These are phyloP conservation scores for Drosophila picticornis DNA, from an alignment of 2,888 invertebrate genomes.

Conservation along the genomic window DNA sequence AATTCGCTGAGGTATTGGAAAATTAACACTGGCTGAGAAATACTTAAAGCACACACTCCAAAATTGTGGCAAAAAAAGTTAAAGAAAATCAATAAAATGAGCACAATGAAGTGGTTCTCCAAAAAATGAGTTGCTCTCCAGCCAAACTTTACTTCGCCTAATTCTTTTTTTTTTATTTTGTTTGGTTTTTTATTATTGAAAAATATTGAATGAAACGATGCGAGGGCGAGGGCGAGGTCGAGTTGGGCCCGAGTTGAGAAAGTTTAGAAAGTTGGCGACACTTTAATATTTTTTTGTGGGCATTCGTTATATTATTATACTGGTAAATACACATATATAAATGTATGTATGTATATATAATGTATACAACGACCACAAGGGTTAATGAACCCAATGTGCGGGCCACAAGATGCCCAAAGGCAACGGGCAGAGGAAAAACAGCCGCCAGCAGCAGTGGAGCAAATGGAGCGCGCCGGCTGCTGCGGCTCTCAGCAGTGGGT, in stretches of 20 bases:
- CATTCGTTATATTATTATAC: conserved; percentile 34
- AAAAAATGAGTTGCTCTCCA: conserved; percentile 9
- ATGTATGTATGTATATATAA: conserved; percentile 13
- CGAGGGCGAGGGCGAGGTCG: background rate
- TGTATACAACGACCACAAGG: conserved; percentile 49
- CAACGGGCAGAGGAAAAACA: conserved; percentile 47
- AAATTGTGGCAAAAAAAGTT: conserved; percentile 40
- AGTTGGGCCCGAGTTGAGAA: conserved; percentile 40
- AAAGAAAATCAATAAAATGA: conserved; percentile 50
- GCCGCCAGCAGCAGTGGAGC: conserved; percentile 64
- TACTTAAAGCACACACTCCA: conserved; percentile 40
- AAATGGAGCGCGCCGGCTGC: conserved; percentile 69
- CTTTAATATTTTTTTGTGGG: conserved; percentile 37
- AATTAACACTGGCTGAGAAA: conserved; percentile 37
- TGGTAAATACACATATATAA: conserved; percentile 20
- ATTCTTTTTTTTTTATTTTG: conserved; percentile 5
- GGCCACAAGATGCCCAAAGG: conserved; percentile 45
- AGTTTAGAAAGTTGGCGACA: conserved; percentile 49
- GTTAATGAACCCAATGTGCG: conserved; percentile 67
- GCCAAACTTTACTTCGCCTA: conserved; percentile 16
- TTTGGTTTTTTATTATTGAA: conserved; percentile 26
- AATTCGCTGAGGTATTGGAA: conserved; percentile 29
- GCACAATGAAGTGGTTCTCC: conserved; percentile 53
- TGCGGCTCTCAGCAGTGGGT: conserved; percentile 68
- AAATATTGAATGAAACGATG: conserved; percentile 32